Evolutionary conservation across 2,797 vertebrate genomes (phyloP).

Genomic region (Lepus townsendii): DNA sequence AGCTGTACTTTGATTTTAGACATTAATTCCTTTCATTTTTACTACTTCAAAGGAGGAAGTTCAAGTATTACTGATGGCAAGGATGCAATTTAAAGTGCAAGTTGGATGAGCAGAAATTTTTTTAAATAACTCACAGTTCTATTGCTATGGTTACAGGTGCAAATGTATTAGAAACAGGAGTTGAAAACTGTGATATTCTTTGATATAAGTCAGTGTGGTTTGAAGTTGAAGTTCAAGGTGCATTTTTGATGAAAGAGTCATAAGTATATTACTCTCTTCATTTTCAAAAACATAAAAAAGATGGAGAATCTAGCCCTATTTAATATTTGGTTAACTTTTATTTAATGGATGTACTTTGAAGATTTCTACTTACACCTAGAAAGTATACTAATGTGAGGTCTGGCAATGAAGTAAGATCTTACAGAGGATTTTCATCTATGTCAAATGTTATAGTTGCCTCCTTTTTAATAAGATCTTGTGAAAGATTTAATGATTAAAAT

Average conservation of each 20-base stretch:
- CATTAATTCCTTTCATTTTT: conserved; percentile 63
- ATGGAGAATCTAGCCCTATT: background rate
- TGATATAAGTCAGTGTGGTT: background rate
- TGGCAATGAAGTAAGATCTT: conserved; percentile 50
- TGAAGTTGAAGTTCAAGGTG: background rate
- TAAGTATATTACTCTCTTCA: background rate
- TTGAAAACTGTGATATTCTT: conserved; percentile 27
- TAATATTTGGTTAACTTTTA: background rate
- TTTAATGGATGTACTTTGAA: background rate
- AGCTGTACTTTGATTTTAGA: conserved; percentile 55
- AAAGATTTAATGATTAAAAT: conserved; percentile 51
- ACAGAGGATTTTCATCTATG: conserved; percentile 19
- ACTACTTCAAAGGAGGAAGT: conserved; percentile 41
- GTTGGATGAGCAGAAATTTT: conserved; percentile 40
- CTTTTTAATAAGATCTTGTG: conserved; percentile 50
- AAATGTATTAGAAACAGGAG: background rate
- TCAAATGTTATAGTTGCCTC: conserved; percentile 40
- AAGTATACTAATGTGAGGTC: background rate
- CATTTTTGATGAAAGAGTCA: conserved; percentile 17
- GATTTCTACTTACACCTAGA: background rate
- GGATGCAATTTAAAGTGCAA: conserved; percentile 54
- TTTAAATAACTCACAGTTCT: conserved; percentile 28
- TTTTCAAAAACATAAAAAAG: conserved; percentile 28
- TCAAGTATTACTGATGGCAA: conserved; percentile 55
- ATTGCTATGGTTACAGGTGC: background rate